A percentile compares a stretch with the other conserved stretches of the same genome.
phyloP scores from a whole-genome alignment of 2,888 invertebrate genomes.

The Ophion costatus region DNA sequence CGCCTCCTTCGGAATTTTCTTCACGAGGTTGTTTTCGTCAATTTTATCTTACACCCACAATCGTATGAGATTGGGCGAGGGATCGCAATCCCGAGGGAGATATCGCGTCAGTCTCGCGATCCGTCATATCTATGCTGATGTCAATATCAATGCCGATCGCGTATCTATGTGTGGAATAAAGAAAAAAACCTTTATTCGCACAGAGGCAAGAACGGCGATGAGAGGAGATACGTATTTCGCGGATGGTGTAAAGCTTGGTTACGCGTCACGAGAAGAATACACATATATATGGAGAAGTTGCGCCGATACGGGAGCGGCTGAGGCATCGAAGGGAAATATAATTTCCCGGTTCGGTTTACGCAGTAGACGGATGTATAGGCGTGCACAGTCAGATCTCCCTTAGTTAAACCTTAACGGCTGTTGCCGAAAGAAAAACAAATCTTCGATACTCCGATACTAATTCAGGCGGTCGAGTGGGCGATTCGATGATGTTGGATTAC shows the following conservation, averaged over 20 bases:
- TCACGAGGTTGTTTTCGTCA: slow-evolving; percentile 13
- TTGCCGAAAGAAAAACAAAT: neutral
- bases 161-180: slow-evolving; percentile 33
- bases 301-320: slow-evolving; percentile 17
- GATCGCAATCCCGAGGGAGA: slow-evolving; percentile 28
- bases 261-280: slow-evolving; percentile 31
- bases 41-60: slow-evolving; percentile 28
- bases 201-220: slow-evolving; percentile 23
- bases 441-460: no score
- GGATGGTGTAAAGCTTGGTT: slow-evolving; percentile 7
- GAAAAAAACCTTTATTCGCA: slow-evolving; percentile 30
- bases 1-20: slow-evolving; percentile 32
- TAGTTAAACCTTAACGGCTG: neutral
- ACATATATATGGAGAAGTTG: slow-evolving; percentile 13
- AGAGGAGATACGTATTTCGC: slow-evolving; percentile 7
- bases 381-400: neutral
- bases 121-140: slow-evolving; percentile 36
- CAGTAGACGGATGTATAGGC: neutral
- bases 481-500: no score
- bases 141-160: slow-evolving; percentile 44
- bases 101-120: neutral
- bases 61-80: slow-evolving; percentile 32
- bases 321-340: slow-evolving; percentile 50
- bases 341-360: slow-evolving; percentile 45
- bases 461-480: no score